phyloP scores from a whole-genome alignment of 1,140 invertebrate genomes.

The Acromyrmex echinatior region DNA sequence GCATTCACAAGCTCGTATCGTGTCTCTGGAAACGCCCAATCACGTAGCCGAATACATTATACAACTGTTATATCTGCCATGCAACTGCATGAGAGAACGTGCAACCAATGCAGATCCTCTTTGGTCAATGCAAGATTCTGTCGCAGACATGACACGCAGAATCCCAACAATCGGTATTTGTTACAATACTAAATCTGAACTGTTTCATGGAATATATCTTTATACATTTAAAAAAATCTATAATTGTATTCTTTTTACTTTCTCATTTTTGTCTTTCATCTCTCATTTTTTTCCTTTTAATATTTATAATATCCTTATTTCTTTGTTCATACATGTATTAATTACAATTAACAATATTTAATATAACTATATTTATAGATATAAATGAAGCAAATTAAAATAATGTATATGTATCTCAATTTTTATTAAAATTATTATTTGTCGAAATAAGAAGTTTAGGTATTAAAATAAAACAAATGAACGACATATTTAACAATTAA shows the following conservation, averaged over 20 bases:
- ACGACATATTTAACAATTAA: no score
- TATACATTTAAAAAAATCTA: neutral
- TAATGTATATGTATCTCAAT: no score
- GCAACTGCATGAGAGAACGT: constrained; percentile 56
- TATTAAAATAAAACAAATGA: neutral
- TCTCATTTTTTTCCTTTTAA: neutral
- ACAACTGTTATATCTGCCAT: constrained; percentile 65
- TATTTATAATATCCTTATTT: neutral
- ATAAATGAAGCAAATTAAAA: no score
- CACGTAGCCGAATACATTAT: constrained; percentile 73
- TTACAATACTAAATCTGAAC: neutral
- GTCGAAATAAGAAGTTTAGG: neutral
- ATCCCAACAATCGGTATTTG: constrained; percentile 4
- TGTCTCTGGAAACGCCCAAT: constrained; percentile 58
- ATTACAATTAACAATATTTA: no score
- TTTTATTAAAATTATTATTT: neutral
- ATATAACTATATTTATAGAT: no score
- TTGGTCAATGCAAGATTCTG: constrained; percentile 19
- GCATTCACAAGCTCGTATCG: constrained; percentile 74
- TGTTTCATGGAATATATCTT: neutral
- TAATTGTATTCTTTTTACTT: neutral
- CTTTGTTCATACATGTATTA: neutral
- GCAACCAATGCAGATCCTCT: constrained; percentile 54
- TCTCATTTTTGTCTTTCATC: neutral
- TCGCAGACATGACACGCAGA: neutral